Evolutionary conservation across 2,888 invertebrate genomes (phyloP).

Genomic region (Epirrita christyi): DNA sequence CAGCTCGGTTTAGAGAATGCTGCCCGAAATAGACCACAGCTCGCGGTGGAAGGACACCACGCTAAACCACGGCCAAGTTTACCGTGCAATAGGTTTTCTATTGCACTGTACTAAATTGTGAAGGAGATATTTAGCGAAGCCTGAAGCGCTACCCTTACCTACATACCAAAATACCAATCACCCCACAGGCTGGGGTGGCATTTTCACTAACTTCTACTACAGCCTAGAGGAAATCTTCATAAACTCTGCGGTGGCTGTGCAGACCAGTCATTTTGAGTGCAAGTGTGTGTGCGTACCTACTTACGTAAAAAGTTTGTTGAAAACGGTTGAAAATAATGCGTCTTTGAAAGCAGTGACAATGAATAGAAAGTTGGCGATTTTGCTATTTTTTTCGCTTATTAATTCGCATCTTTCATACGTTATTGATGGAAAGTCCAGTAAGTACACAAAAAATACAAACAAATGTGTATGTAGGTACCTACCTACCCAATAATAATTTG

Average conservation of each 20-base stretch:
- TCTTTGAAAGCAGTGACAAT: conserved; percentile 40
- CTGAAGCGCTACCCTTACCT: conserved; percentile 25
- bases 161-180: conserved; percentile 30
- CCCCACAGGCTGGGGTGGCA: conserved; percentile 9
- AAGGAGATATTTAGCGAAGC: conserved; percentile 20
- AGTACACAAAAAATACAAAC: conserved; percentile 37
- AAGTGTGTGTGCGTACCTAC: background rate
- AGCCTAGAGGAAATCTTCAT: conserved; percentile 18
- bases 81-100: conserved; percentile 4
- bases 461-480: too few species aligned
- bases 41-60: too few species aligned
- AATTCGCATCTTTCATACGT: conserved; percentile 58
- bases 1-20: too few species aligned
- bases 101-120: conserved; percentile 17
- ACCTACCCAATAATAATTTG: too few species aligned
- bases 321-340: background rate
- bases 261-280: conserved; percentile 3
- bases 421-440: conserved; percentile 55
- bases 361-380: conserved; percentile 51
- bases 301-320: background rate
- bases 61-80: too few species aligned
- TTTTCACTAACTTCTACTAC: background rate
- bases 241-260: conserved; percentile 2
- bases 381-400: conserved; percentile 52
- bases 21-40: too few species aligned